phyloP scores from a whole-genome alignment of 2,113 vertebrate genomes.

The Dromaius novaehollandiae region DNA sequence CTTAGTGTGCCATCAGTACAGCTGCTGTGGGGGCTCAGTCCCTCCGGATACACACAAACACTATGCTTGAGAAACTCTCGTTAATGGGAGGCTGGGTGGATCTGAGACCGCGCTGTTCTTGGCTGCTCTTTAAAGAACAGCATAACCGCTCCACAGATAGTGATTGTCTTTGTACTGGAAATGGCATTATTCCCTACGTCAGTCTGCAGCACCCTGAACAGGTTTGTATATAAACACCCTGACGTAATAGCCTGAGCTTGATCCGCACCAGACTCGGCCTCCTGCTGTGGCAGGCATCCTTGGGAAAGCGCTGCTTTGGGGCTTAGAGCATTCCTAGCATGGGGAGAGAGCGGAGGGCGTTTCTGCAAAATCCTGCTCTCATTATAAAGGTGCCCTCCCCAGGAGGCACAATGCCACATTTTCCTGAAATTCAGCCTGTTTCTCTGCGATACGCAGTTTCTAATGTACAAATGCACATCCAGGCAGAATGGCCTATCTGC shows the following conservation, averaged over 20 bases:
- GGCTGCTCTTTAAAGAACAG: conserved; percentile 12
- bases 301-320: not conserved
- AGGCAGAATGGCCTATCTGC: not conserved
- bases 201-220: not conserved
- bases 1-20: rapidly evolving
- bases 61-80: not conserved
- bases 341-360: not conserved
- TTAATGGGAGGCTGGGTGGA: rapidly evolving
- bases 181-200: not conserved
- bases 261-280: not conserved
- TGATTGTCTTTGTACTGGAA: not conserved
- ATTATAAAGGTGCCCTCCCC: not conserved
- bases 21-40: not conserved
- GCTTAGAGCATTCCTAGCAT: not conserved
- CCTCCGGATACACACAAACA: rapidly evolving
- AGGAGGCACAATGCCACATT: not conserved
- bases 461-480: not conserved
- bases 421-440: not conserved
- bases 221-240: not conserved
- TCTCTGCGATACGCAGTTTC: not conserved
- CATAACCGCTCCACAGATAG: not conserved
- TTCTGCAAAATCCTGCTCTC: not conserved
- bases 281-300: not conserved
- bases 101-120: not conserved
- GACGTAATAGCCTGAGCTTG: not conserved